A percentile compares a stretch with the other conserved stretches of the same genome.
phyloP scores from a whole-genome alignment of 2,888 invertebrate species.

The Nudaria mundana region DNA sequence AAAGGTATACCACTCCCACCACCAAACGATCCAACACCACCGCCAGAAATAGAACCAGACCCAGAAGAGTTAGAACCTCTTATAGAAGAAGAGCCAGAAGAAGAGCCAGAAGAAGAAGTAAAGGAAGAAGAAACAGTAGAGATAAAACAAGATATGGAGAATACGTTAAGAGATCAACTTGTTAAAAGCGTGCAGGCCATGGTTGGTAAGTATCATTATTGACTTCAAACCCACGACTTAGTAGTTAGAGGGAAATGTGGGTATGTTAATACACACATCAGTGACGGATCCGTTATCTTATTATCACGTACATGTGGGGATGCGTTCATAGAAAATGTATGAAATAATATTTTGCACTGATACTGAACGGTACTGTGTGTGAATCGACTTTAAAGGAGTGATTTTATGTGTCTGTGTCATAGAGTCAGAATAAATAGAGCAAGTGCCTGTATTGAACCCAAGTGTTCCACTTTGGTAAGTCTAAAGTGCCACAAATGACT shows the following conservation, averaged over 20 bases:
- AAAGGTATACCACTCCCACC: constrained; percentile 57
- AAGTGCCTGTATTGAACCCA: too few species aligned
- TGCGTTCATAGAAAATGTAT: too few species aligned
- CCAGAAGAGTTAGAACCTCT: constrained; percentile 18
- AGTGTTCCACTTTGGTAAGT: too few species aligned
- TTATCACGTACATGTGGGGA: too few species aligned
- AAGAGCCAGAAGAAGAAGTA: constrained; percentile 11
- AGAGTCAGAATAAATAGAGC: too few species aligned
- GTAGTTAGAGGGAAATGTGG: too few species aligned
- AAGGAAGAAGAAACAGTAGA: constrained; percentile 32
- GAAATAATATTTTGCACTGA: too few species aligned
- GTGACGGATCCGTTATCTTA: not conserved
- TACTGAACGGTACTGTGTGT: too few species aligned
- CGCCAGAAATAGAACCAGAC: constrained; percentile 18
- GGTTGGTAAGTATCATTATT: constrained; percentile 74
- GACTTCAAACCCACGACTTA: too few species aligned
- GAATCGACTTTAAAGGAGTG: too few species aligned
- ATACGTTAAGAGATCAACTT: constrained; percentile 56
- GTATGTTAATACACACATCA: not conserved
- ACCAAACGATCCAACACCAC: constrained; percentile 22
- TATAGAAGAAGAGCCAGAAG: constrained; percentile 12
- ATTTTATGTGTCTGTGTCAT: too few species aligned
- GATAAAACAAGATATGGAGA: constrained; percentile 43
- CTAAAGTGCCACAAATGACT: too few species aligned
- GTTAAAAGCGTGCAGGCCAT: constrained; percentile 59